Base-by-base conservation (phyloP, 2,888 invertebrate species). In the Halocaridina rubra region DNA sequence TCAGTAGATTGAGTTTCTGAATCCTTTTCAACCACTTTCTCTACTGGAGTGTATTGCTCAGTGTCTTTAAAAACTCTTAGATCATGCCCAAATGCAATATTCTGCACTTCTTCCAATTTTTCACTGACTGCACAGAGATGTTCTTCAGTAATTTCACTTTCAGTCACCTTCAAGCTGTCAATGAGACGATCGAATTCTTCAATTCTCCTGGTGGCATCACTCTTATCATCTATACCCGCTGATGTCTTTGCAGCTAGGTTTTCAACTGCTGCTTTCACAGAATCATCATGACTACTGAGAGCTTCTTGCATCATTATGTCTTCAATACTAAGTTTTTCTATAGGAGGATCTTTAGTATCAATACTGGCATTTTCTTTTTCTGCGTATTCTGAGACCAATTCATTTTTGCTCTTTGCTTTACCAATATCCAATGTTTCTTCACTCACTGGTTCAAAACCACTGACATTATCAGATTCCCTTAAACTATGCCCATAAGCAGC, bases 111-210 rank as follows among this genome's bases (percentile, higher is more conserved):
- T 39, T 53, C 72, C 4, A 88, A 72, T 22, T 84, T 86, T 22
- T 84, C 81, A 72, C 75, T 59, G 29, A 88, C 79, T 30, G 78
- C 84, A 13, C 84, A 29, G 27, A 88, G 74, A 22, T 88, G 86
- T n/a, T 86, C 86, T 2, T 86, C 84, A 29, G 88, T 84, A 10
- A 88, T 84, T 74, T 84, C 86, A 2, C 30, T 39, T 33, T 76
- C 69, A 39, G 80, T 59, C 7, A 64, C 3, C 13, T 84, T 33
- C 32, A 59, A 32, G 13, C 19, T 24, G 16, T 74, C 74, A 22
- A 74, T 29, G 19, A 74, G 24, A 10, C 10, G 46, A 24, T 74
- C 74, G 39, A 74, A 74, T 22, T 39, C 22, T 30, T 69, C 69
- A 29, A 30, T 69, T 32, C 30, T 69, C 53, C 19, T 53, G 19